Evolutionary conservation across 2,113 vertebrate genomes (phyloP).

Genomic region (Atherinomorus stipes): DNA sequence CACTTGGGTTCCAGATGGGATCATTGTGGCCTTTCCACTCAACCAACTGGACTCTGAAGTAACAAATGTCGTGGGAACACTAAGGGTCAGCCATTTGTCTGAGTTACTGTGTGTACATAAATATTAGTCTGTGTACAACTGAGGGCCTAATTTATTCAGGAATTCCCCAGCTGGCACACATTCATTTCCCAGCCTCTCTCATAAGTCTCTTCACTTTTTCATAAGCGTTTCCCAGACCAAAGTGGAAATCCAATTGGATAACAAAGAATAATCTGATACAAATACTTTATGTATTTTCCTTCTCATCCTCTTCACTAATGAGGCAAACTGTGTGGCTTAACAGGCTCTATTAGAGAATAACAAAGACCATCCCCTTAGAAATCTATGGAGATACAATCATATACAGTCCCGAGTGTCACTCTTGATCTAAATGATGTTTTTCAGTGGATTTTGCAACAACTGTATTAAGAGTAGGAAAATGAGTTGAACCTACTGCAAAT

Average conservation of each 20-base stretch:
- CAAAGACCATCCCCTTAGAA: conserved; percentile 18
- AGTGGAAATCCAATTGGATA: conserved; percentile 63
- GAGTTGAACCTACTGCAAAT: neutral
- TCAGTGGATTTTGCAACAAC: neutral
- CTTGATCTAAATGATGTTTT: conserved; percentile 2
- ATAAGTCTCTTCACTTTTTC: conserved; percentile 51
- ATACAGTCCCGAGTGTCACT: neutral
- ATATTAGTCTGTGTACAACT: conserved; percentile 6
- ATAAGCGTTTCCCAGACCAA: conserved; percentile 63
- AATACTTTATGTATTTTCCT: conserved; percentile 44
- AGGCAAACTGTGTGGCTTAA: conserved; percentile 49
- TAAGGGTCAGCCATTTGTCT: conserved; percentile 31
- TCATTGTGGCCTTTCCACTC: conserved; percentile 38
- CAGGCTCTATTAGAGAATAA: conserved; percentile 24
- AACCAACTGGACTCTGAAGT: conserved; percentile 46
- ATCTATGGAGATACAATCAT: neutral
- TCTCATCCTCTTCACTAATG: conserved; percentile 52
- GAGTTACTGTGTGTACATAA: neutral
- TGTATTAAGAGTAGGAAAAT: conserved; percentile 1
- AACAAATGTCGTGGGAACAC: conserved; percentile 69
- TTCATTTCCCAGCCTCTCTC: conserved; percentile 68
- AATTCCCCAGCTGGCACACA: conserved; percentile 69
- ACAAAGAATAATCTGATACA: conserved; percentile 59
- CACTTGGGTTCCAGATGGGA: conserved; percentile 30
- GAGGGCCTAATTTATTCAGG: conserved; percentile 59